Percentiles rank a stretch among this genome's conserved stretches.
Evolutionary conservation across 2,888 invertebrate genomes (phyloP).

Genomic region (Pherbina coryleti): DNA sequence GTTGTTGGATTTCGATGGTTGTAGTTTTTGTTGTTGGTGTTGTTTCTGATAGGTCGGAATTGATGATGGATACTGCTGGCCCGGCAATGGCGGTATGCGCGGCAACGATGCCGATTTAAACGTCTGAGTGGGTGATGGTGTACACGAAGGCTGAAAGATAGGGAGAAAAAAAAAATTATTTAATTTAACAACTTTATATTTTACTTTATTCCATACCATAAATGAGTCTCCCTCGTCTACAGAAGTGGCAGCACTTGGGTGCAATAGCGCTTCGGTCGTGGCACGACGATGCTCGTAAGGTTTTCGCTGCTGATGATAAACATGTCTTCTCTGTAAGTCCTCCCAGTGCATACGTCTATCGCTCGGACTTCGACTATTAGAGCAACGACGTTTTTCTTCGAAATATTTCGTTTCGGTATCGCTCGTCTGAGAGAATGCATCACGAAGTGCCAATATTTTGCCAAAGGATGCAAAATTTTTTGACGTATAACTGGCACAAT

Average conservation of each 20-base stretch:
- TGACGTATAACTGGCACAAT: slow-evolving; percentile 47
- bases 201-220: slow-evolving; percentile 58
- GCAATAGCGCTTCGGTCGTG: slow-evolving; percentile 59
- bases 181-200: background rate
- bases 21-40: slow-evolving; percentile 40
- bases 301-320: slow-evolving; percentile 50
- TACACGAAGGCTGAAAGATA: slow-evolving; percentile 48
- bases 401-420: slow-evolving; percentile 62
- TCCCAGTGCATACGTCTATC: slow-evolving; percentile 48
- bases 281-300: slow-evolving; percentile 62
- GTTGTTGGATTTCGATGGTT: slow-evolving; percentile 38
- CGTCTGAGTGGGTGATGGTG: slow-evolving; percentile 57
- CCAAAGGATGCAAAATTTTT: slow-evolving; percentile 52
- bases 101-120: slow-evolving; percentile 65
- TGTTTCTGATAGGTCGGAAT: slow-evolving; percentile 38
- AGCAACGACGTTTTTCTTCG: slow-evolving; percentile 46
- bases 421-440: slow-evolving; percentile 69
- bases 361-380: slow-evolving; percentile 53
- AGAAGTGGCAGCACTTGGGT: slow-evolving; percentile 49
- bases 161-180: background rate
- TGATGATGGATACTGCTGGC: slow-evolving; percentile 42
- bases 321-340: slow-evolving; percentile 44
- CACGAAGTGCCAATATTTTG: slow-evolving; percentile 61
- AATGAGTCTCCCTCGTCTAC: slow-evolving; percentile 67
- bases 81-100: slow-evolving; percentile 58